Evolutionary conservation across 2,113 vertebrate species (phyloP).

Genomic region (Engystomops pustulosus): DNA sequence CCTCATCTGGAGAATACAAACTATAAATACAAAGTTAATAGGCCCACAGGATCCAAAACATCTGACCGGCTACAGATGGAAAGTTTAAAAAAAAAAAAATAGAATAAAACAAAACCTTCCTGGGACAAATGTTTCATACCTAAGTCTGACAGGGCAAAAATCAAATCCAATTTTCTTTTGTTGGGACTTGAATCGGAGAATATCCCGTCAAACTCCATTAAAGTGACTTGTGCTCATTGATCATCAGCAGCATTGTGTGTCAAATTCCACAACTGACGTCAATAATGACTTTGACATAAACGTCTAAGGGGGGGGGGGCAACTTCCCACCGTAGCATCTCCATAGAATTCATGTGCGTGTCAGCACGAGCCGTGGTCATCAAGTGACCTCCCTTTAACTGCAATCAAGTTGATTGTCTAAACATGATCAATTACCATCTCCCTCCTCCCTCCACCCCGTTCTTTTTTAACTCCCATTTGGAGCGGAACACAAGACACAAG

Average conservation of each 20-base stretch:
- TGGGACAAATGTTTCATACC: neutral
- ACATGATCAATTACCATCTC: slow-evolving; percentile 86
- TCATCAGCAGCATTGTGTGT: slow-evolving; percentile 29
- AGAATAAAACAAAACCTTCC: neutral
- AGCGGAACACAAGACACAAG: slow-evolving; percentile 83
- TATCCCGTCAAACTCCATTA: neutral
- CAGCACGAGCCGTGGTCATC: slow-evolving; percentile 60
- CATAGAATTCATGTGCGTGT: neutral
- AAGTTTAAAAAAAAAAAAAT: neutral
- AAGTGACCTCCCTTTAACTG: slow-evolving; percentile 74
- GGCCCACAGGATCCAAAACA: neutral
- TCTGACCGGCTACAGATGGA: neutral
- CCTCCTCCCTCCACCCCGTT: slow-evolving; percentile 50
- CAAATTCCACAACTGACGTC: slow-evolving; percentile 10
- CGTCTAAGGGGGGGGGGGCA: neutral
- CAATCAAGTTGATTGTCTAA: slow-evolving; percentile 93
- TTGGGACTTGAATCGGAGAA: neutral
- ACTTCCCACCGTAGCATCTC: slow-evolving; percentile 33
- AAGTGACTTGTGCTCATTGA: slow-evolving; percentile 9
- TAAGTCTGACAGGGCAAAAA: neutral
- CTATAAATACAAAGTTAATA: neutral
- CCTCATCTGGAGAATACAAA: neutral
- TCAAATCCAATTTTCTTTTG: slow-evolving; percentile 8
- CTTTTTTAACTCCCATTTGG: slow-evolving; percentile 95
- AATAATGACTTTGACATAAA: neutral